Percentiles rank a stretch among this genome's conserved stretches.
These are phyloP conservation scores for Platycercus adscitus DNA, from an alignment of 2,113 vertebrate species.

Conservation along the genomic window DNA sequence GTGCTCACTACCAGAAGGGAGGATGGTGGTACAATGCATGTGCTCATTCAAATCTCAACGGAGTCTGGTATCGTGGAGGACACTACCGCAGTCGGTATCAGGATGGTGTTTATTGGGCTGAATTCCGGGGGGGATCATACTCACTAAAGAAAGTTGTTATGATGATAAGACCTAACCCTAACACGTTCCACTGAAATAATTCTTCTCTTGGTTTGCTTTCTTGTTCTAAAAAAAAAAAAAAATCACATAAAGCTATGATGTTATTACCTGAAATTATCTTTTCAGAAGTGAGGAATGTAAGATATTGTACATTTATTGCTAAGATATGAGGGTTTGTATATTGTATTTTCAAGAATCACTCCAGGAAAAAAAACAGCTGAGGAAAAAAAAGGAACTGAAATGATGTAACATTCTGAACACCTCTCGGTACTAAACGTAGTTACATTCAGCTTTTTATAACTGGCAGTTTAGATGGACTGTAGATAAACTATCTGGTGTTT, in stretches of 20 bases:
- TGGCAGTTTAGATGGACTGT: conserved; percentile 35
- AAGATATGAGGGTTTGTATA: conserved; percentile 20
- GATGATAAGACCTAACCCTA: conserved; percentile 98
- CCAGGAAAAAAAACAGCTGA: background rate
- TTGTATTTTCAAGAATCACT: conserved; percentile 42
- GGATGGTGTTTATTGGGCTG: conserved; percentile 97
- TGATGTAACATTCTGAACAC: background rate
- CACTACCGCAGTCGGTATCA: conserved; percentile 97
- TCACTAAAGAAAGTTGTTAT: conserved; percentile 96
- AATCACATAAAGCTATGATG: background rate
- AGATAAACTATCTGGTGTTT: conserved; percentile 18
- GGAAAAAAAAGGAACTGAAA: background rate
- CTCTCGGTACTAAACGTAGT: background rate
- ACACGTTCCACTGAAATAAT: conserved; percentile 89
- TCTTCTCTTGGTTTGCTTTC: background rate
- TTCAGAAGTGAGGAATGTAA: conserved; percentile 53
- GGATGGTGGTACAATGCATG: conserved; percentile 99
- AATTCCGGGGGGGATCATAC: conserved; percentile 96
- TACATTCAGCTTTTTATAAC: background rate
- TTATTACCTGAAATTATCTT: background rate
- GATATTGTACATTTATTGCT: conserved; percentile 46
- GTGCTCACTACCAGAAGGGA: conserved; percentile 97
- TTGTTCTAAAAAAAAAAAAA: conserved; percentile 8
- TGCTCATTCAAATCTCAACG: conserved; percentile 96
- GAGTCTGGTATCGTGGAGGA: conserved; percentile 96